Conservation (phyloP, 1,140 invertebrate species). For the Sinonovacula constricta region DNA sequence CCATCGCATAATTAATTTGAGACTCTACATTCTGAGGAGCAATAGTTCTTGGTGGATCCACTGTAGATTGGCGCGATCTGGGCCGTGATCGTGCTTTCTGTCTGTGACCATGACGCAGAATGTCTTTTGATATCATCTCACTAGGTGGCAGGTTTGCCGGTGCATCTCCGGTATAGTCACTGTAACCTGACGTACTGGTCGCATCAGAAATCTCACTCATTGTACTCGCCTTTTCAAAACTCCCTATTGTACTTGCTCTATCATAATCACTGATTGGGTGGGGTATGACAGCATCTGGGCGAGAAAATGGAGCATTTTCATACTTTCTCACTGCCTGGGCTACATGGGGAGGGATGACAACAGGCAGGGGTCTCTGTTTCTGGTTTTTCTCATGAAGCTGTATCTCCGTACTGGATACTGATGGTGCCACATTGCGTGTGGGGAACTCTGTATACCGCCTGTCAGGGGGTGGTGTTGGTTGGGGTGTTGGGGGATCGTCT, state of each 20-base stretch:
- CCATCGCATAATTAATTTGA: constrained; percentile 45
- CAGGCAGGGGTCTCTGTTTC: background rate
- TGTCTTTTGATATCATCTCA: constrained; percentile 49
- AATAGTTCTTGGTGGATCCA: constrained; percentile 24
- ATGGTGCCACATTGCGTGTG: constrained; percentile 7
- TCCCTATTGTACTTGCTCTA: constrained; percentile 38
- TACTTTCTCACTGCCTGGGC: too few species aligned
- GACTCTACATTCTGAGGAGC: constrained; percentile 37
- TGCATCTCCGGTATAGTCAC: constrained; percentile 36
- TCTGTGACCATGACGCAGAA: constrained; percentile 30
- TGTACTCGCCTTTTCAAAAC: constrained; percentile 45
- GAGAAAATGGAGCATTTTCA: constrained; percentile 34
- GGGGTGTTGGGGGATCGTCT: constrained; percentile 25
- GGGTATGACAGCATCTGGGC: too few species aligned
- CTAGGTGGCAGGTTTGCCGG: constrained; percentile 43
- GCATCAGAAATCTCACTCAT: constrained; percentile 47
- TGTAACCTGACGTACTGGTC: constrained; percentile 44
- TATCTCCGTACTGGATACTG: constrained; percentile 42
- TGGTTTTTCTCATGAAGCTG: constrained; percentile 41
- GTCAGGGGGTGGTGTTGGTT: constrained; percentile 37
- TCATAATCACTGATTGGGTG: too few species aligned
- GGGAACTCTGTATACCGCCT: constrained; percentile 44
- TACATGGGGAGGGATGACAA: too few species aligned
- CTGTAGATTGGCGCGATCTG: constrained; percentile 28
- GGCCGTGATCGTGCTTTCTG: constrained; percentile 35